These are phyloP conservation scores for Gymnobelideus leadbeateri DNA, from an alignment of 2,113 vertebrate species.

Conservation along the genomic window DNA sequence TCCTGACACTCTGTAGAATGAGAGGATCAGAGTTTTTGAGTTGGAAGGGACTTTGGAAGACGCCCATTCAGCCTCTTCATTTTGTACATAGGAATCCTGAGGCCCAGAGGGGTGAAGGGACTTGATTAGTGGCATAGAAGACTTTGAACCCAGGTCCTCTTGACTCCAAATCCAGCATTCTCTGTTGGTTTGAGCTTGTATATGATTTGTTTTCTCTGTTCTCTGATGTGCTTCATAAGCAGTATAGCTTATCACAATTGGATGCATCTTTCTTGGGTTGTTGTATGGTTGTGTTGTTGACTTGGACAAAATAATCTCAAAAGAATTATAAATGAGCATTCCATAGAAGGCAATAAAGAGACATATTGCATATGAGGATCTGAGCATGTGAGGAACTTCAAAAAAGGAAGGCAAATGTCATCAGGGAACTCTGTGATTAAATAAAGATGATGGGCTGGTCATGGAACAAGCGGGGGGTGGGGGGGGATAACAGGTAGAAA, in stretches of 20 bases:
- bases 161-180: slow-evolving; percentile 13
- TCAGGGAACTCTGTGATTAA: background rate
- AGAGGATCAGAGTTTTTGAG: too few relatives aligned
- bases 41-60: background rate
- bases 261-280: background rate
- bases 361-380: background rate
- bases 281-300: background rate
- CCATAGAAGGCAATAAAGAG: background rate
- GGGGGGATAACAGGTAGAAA: background rate
- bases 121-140: background rate
- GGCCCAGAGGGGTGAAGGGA: background rate
- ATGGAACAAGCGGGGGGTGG: background rate
- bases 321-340: background rate
- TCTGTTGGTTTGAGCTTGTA: slow-evolving; percentile 15
- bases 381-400: background rate
- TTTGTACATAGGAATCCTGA: background rate
- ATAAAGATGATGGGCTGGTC: background rate
- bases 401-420: background rate
- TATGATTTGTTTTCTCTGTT: slow-evolving; percentile 28
- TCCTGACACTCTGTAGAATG: background rate
- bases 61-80: background rate
- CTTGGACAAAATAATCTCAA: background rate
- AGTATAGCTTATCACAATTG: background rate
- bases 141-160: background rate
- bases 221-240: background rate